These are phyloP conservation scores for Synanthedon myopaeformis DNA, from an alignment of 2,888 invertebrate genomes.

Conservation along the genomic window DNA sequence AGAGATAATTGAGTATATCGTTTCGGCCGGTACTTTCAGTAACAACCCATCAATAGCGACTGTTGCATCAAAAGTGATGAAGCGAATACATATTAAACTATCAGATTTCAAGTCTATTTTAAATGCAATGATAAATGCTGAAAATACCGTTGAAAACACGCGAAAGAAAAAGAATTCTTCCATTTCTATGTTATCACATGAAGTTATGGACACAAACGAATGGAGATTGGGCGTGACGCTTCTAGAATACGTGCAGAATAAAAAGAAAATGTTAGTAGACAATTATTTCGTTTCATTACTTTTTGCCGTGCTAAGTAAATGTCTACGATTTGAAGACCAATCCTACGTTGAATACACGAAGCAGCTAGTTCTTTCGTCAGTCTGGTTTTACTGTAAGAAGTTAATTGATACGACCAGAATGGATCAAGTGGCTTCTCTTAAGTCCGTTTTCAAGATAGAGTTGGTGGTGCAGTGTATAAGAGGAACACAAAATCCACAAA, in stretches of 20 bases:
- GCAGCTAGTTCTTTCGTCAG: conserved; percentile 83
- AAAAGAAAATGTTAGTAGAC: conserved; percentile 80
- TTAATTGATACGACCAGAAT: conserved; percentile 51
- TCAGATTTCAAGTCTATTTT: conserved; percentile 71
- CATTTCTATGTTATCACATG: conserved; percentile 63
- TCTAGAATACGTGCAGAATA: conserved; percentile 87
- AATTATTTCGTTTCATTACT: conserved; percentile 77
- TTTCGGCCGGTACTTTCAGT: conserved; percentile 67
- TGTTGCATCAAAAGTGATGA: conserved; percentile 73
- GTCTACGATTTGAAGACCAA: conserved; percentile 84
- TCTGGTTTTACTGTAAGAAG: conserved; percentile 79
- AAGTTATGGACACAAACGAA: conserved; percentile 72
- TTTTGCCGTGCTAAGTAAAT: conserved; percentile 83
- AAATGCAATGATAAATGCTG: conserved; percentile 68
- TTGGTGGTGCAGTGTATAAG: conserved; percentile 89
- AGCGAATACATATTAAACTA: conserved; percentile 75
- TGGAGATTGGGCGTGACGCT: conserved; percentile 86
- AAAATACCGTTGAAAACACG: conserved; percentile 39
- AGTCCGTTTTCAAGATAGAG: conserved; percentile 76
- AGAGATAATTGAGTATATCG: conserved; percentile 60
- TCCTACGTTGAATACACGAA: conserved; percentile 88
- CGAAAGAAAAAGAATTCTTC: conserved; percentile 49
- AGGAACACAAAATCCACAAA: conserved; percentile 92
- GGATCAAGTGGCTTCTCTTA: conserved; percentile 50
- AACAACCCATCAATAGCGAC: conserved; percentile 72